phyloP scores from a whole-genome alignment of 2,797 vertebrate genomes.

The Helicolenus hilgendorfi region DNA sequence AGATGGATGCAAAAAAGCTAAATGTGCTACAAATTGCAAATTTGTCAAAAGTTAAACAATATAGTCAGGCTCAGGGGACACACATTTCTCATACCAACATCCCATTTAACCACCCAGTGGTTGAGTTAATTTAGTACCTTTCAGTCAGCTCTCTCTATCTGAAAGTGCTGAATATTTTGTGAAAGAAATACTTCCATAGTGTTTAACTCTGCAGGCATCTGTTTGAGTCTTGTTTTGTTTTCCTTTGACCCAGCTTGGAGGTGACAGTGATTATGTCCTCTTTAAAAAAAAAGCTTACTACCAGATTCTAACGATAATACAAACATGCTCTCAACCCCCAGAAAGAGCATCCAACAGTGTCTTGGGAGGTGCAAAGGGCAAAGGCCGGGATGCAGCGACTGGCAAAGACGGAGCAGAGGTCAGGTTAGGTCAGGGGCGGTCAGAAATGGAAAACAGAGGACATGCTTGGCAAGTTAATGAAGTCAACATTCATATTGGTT shows the following conservation, averaged over 20 bases:
- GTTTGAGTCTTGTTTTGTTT: constrained; percentile 5
- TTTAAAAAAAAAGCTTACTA: constrained; percentile 40
- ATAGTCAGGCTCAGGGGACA: background rate
- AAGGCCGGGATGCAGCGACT: constrained; percentile 50
- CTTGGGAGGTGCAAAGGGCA: constrained; percentile 56
- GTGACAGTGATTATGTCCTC: constrained; percentile 9
- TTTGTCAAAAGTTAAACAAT: background rate
- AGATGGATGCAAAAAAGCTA: background rate
- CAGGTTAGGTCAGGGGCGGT: constrained; percentile 34
- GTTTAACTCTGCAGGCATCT: background rate
- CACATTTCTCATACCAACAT: background rate
- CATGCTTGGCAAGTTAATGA: constrained; percentile 56
- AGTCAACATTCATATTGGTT: constrained; percentile 25
- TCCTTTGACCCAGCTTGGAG: background rate
- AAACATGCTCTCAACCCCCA: constrained; percentile 45
- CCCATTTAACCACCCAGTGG: background rate
- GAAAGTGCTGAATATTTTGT: background rate
- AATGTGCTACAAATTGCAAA: background rate
- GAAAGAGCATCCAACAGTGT: constrained; percentile 38
- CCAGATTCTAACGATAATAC: constrained; percentile 52
- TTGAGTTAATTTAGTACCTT: background rate
- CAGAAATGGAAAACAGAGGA: constrained; percentile 32
- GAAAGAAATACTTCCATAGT: background rate
- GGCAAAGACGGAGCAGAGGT: constrained; percentile 65
- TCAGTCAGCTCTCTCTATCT: background rate